Base-by-base conservation (phyloP, 2,888 invertebrate genomes). In the Scotopteryx bipunctaria region DNA sequence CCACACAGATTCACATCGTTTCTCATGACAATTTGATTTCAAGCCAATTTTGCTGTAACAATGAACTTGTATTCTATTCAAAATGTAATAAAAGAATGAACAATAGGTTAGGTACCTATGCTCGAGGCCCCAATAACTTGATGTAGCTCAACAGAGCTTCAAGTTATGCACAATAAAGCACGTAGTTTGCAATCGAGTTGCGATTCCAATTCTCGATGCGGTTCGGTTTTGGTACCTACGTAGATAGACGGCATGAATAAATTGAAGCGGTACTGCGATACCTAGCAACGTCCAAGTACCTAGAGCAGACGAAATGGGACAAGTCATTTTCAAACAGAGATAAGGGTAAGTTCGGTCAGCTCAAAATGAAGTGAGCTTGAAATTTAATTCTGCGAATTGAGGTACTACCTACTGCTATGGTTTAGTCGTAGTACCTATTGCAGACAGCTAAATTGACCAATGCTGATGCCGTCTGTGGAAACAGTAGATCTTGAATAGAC, bases 181-280 rank as follows among this genome's bases (percentile, higher is more conserved):
- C 52, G 52, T 51, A 51, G 49, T 46, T 55, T 42, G 50, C 46
- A 43, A 48, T 48, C 40, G 47, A 55, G 55, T 48, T 56, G 25
- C 51, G 42, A 52, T 48, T 45, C 57, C 55, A 61, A 62, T 59
- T 57, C 59, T 59, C 56, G 46, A 51, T 55, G 57, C 51, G 61
- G 67, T 66, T 63, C 59, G 65, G 63, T 70, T 61, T 57, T 40
- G 29, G 43, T 29, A 47, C 19, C 17, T 44, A 31, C 9, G 16
- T 45, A 57, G 55, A 61, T 59, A 58, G 64, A 68, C 64, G 59
- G 54, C 61, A 66, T 68, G 70, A 73, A 77, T 78, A 77, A 70
- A 75, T 71, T 67, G 70, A 64, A 61, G 19, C 40, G 44, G 40
- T 51, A 50, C 44, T 21, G 11, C 23, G 15, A 33, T 46, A 40